These are phyloP conservation scores for Papilio polytes DNA, from an alignment of 1,140 invertebrate species.

Conservation along the genomic window DNA sequence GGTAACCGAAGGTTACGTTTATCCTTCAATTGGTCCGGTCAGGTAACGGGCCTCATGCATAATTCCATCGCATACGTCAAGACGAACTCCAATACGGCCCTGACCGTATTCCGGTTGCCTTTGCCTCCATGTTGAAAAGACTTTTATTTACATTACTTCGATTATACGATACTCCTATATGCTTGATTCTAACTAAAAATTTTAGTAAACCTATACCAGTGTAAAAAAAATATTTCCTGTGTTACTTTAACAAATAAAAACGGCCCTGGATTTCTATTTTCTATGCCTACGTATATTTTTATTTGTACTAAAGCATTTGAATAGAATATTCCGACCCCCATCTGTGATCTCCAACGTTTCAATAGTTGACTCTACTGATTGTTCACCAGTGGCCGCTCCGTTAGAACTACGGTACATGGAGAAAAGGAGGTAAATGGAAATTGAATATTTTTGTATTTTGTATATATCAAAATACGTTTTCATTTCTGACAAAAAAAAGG, in stretches of 20 bases:
- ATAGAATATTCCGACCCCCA: conserved; percentile 23
- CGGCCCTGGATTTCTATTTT: conserved; percentile 5
- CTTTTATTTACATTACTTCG: conserved; percentile 3
- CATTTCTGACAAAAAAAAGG: not conserved
- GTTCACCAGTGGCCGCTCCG: conserved; percentile 16
- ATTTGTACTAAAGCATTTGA: conserved; percentile 27
- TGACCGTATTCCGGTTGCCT: conserved; percentile 44
- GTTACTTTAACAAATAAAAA: conserved; percentile 3
- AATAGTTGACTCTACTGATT: conserved; percentile 31
- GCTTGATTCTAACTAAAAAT: not conserved
- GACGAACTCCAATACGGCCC: conserved; percentile 38
- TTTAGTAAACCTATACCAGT: not conserved
- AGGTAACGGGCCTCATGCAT: conserved; percentile 54
- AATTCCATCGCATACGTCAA: conserved; percentile 44
- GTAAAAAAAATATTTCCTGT: not conserved
- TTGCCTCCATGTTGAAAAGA: conserved; percentile 19
- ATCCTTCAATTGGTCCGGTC: conserved; percentile 47
- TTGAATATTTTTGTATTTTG: not conserved
- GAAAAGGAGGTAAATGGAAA: not conserved
- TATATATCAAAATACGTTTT: not conserved
- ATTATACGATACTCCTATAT: not conserved
- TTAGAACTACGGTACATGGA: not conserved
- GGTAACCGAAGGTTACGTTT: conserved; percentile 37
- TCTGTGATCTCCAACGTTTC: conserved; percentile 31
- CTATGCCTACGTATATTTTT: conserved; percentile 6